Base-by-base conservation (phyloP, 2,113 vertebrate species). In the Pipa parva region DNA sequence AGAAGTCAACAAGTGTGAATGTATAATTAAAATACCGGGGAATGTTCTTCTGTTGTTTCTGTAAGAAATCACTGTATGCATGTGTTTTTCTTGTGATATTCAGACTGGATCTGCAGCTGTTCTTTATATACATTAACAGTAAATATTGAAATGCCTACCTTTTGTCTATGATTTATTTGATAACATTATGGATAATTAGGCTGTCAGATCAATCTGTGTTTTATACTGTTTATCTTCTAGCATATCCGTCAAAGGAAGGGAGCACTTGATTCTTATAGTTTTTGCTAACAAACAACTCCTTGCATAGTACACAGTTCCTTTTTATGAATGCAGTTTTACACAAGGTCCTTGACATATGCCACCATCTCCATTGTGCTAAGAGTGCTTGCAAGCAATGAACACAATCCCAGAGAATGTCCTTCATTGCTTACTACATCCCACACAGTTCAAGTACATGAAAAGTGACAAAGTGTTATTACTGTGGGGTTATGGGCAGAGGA, bases 101-200 rank as follows among this genome's bases (percentile, higher is more conserved):
- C 6, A 33, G 33, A 36, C 15, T 11, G 33, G 10, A 36, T 36
- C 33, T 36, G 33, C 33, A 5, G 33, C 33, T 36, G 33, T 7
- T 36, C 7, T 9, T 36, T 36, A 13, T 36, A 9, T 36, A 18
- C 17, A 17, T 18, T 13, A 46, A 17, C 17, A 27, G 24, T 45
- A 60, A 27, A 26, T 60, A 60, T 60, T 60, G 42, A 45, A 60
- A 60, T 42, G 24, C 11, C 11, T 27, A 25, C 36, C 11, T 39
- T 22, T 27, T 60, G 36, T 22, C 58, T 45, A 7, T 37, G 26
- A 17, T 45, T 26, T 45, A 45, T 60, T 45, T 60, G 58, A 28
- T 12, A 58, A 58, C 55, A 58, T 24, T 58, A 24, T 21, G n/a
- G 18, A 58, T 58, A 58, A 58, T 58, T 58, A 37, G 18, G n/a